These are phyloP conservation scores for Agapetus fuscipes DNA, from an alignment of 2,888 invertebrate species.

Conservation along the genomic window DNA sequence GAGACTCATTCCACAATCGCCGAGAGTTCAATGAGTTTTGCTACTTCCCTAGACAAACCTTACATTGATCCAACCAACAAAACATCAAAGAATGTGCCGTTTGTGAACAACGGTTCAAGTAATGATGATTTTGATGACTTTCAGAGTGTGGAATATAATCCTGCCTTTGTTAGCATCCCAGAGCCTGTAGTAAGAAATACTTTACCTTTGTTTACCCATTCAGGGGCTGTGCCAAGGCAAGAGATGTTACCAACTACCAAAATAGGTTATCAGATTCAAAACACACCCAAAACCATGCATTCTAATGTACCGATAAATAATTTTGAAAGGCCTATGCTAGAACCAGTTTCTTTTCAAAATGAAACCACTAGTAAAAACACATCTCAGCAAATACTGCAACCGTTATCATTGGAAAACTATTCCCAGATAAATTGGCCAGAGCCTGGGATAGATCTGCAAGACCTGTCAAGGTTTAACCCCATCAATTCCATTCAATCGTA, in stretches of 20 bases:
- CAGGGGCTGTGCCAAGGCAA: background rate
- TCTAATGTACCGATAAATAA: background rate
- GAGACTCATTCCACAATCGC: background rate
- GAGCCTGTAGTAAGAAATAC: too few relatives aligned
- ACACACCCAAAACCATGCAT: too few relatives aligned
- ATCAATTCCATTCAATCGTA: constrained; percentile 39
- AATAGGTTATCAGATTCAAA: background rate
- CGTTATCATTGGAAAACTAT: constrained; percentile 40
- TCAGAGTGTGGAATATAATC: constrained; percentile 31
- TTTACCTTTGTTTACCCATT: too few relatives aligned
- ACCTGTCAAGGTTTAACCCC: constrained; percentile 42
- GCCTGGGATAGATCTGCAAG: constrained; percentile 46
- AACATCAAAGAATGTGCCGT: too few relatives aligned
- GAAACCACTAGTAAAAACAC: constrained; percentile 10
- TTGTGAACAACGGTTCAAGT: constrained; percentile 12
- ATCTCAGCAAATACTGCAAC: constrained; percentile 37
- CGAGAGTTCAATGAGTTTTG: background rate
- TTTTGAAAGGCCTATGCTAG: constrained; percentile 2
- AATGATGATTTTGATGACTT: constrained; percentile 43
- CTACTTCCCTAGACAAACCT: background rate
- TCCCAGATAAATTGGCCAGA: constrained; percentile 55
- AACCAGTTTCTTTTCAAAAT: constrained; percentile 6
- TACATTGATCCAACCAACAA: background rate
- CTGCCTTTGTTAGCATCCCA: constrained; percentile 17
- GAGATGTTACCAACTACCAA: background rate